Conservation (phyloP, 2,888 invertebrate species). For the Ennomos fuscantarius region DNA sequence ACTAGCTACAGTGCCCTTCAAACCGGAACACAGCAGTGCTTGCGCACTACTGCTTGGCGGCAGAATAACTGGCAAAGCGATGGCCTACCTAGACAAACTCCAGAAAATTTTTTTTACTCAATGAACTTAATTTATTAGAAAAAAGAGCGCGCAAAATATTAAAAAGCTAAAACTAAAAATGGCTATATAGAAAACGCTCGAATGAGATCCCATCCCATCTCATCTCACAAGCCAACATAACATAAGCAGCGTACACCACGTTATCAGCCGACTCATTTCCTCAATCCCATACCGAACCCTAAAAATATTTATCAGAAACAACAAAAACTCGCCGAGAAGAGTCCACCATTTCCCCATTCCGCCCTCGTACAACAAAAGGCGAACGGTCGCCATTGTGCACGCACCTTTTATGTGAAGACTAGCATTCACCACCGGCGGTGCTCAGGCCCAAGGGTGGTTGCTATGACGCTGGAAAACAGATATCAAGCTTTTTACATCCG, state of each 20-base stretch:
- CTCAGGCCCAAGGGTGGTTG: constrained; percentile 34
- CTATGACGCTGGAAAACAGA: constrained; percentile 27
- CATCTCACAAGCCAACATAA: not conserved
- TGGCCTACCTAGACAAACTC: too few relatives aligned
- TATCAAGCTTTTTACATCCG: constrained; percentile 2
- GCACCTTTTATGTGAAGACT: constrained; percentile 53
- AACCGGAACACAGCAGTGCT: too few relatives aligned
- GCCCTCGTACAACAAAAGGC: constrained; percentile 63
- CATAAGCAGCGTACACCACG: not conserved
- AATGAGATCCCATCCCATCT: too few relatives aligned
- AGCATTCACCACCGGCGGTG: constrained; percentile 49
- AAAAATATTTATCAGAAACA: constrained; percentile 68
- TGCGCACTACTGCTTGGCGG: too few relatives aligned
- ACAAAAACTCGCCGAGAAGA: constrained; percentile 72
- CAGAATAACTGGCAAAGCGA: too few relatives aligned
- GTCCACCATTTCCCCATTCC: constrained; percentile 60
- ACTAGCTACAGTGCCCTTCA: too few relatives aligned
- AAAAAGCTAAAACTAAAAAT: too few relatives aligned
- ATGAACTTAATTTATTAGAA: too few relatives aligned
- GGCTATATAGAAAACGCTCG: too few relatives aligned
- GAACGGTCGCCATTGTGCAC: constrained; percentile 62
- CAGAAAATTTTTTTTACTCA: too few relatives aligned
- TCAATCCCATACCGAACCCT: constrained; percentile 45
- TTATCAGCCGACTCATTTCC: constrained; percentile 17
- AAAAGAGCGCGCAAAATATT: too few relatives aligned